Evolutionary conservation across 2,888 invertebrate species (phyloP).

Genomic region (Cephus pulcher): DNA sequence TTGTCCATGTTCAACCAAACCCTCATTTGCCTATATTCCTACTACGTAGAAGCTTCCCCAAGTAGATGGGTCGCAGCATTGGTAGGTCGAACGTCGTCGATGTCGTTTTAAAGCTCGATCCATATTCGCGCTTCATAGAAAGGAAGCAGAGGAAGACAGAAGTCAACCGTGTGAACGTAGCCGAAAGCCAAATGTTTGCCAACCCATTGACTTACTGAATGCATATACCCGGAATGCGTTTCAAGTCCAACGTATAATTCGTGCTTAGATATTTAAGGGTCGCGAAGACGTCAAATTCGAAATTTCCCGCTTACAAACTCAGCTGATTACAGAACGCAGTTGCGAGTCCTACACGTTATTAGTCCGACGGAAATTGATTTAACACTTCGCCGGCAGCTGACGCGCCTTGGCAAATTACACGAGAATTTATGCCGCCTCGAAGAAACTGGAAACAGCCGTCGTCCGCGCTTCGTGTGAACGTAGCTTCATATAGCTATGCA

Average conservation of each 20-base stretch:
- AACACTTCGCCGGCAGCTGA: constrained; percentile 57
- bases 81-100: not conserved
- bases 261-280: not conserved
- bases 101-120: not conserved
- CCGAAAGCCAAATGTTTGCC: not conserved
- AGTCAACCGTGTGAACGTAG: not conserved
- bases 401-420: constrained; percentile 19
- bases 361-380: constrained; percentile 55
- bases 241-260: not conserved
- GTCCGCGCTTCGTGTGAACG: not conserved
- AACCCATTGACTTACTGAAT: not conserved
- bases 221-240: not conserved
- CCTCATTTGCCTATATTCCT: not conserved
- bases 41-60: not conserved
- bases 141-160: not conserved
- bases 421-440: not conserved
- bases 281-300: not conserved
- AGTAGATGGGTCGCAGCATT: not conserved
- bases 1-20: not conserved
- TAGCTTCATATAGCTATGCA: not conserved
- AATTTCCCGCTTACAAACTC: constrained; percentile 18
- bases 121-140: not conserved
- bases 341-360: constrained; percentile 28
- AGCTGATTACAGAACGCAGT: constrained; percentile 58
- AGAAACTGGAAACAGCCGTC: not conserved